Evolutionary conservation across 2,888 invertebrate species (phyloP).

Genomic region (Metacarcinus magister): DNA sequence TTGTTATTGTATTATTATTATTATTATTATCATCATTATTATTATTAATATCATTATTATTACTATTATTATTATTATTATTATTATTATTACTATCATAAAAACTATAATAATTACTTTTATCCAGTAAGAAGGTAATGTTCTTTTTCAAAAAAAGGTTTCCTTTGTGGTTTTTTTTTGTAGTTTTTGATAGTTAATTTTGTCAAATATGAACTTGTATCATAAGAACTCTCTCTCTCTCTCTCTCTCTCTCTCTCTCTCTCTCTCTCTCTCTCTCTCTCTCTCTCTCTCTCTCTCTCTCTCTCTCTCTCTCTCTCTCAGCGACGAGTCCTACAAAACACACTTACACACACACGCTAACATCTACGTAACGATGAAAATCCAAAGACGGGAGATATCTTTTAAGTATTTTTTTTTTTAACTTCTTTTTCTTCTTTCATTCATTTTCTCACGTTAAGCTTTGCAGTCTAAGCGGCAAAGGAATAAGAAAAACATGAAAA

Average conservation of each 20-base stretch:
- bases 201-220: neutral
- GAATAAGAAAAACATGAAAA: neutral
- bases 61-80: neutral
- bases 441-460: neutral
- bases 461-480: neutral
- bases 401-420: neutral
- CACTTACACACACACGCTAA: neutral
- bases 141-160: too few relatives aligned
- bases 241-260: neutral
- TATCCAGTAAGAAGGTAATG: neutral
- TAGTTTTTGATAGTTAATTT: neutral
- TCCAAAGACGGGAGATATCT: neutral
- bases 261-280: neutral
- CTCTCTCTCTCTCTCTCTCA: neutral
- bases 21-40: neutral
- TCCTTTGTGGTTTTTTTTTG: too few relatives aligned
- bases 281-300: neutral
- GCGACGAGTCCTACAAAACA: neutral
- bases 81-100: too few relatives aligned
- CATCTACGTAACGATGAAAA: neutral
- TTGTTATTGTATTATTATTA: neutral
- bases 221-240: too few relatives aligned
- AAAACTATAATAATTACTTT: too few relatives aligned
- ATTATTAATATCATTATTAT: neutral
- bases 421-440: neutral